A percentile compares a stretch with the other conserved stretches of the same genome.
Evolutionary conservation across 2,888 invertebrate species (phyloP).

Genomic region (Heliconius hortense): DNA sequence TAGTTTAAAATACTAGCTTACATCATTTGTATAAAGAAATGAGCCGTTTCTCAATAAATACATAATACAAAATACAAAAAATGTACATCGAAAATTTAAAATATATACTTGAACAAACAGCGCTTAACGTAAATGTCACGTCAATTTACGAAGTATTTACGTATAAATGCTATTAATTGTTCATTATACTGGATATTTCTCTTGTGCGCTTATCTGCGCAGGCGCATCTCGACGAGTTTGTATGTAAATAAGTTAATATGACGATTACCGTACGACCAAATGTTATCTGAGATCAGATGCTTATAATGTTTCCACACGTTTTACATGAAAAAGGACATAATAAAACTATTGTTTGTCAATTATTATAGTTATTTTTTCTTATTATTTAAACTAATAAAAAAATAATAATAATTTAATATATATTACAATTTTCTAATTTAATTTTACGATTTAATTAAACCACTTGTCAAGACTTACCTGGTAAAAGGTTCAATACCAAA

Average conservation of each 20-base stretch:
- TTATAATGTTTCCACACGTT: constrained; percentile 24
- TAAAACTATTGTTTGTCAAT: background rate
- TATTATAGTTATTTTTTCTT: background rate
- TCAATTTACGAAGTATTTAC: constrained; percentile 28
- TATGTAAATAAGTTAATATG: constrained; percentile 47
- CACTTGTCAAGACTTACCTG: background rate
- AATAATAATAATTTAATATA: background rate
- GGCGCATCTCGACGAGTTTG: constrained; percentile 41
- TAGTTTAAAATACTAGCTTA: no score
- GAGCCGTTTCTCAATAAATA: no score
- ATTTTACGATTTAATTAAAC: background rate
- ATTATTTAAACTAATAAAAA: background rate
- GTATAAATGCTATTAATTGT: constrained; percentile 42
- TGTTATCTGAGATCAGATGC: constrained; percentile 47
- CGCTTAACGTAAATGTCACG: constrained; percentile 33
- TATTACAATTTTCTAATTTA: background rate
- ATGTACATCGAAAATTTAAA: background rate
- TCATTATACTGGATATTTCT: constrained; percentile 46
- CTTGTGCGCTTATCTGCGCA: constrained; percentile 40
- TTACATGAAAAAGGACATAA: constrained; percentile 21
- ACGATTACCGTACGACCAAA: constrained; percentile 43
- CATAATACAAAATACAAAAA: background rate
- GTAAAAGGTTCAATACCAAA: background rate
- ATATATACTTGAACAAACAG: background rate
- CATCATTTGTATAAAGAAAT: no score